These are phyloP conservation scores for Ormyrus labotus DNA, from an alignment of 2,888 invertebrate species.

Conservation along the genomic window DNA sequence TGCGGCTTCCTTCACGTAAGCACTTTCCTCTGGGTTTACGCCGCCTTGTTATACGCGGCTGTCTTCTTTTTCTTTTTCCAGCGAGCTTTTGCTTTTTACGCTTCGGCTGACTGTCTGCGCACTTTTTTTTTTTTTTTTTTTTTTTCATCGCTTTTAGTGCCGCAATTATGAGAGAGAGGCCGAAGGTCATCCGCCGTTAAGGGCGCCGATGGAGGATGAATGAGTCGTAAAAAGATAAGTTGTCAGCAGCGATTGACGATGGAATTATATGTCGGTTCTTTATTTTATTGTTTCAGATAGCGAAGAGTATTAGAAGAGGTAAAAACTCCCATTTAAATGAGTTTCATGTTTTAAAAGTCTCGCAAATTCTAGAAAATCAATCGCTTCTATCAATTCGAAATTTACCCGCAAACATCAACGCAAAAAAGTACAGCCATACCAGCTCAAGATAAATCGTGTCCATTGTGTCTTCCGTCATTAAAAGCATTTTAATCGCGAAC, in stretches of 20 bases:
- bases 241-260: background rate
- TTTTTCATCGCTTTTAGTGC: background rate
- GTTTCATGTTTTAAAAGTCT: no score
- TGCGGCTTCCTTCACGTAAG: constrained; percentile 46
- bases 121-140: background rate
- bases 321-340: no score
- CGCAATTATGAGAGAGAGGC: background rate
- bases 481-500: no score
- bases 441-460: no score
- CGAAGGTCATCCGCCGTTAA: no score
- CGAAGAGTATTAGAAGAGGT: no score
- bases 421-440: no score
- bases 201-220: background rate
- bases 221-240: constrained; percentile 16
- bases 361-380: no score
- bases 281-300: background rate
- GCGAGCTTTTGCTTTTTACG: background rate
- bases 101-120: no score
- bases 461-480: no score
- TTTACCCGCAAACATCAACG: no score
- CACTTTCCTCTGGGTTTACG: constrained; percentile 9
- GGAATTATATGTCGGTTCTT: background rate
- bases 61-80: background rate
- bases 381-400: no score
- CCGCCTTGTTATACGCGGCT: background rate